Conservation (phyloP, 2,888 invertebrate species). For the Periphyllus acericola region DNA sequence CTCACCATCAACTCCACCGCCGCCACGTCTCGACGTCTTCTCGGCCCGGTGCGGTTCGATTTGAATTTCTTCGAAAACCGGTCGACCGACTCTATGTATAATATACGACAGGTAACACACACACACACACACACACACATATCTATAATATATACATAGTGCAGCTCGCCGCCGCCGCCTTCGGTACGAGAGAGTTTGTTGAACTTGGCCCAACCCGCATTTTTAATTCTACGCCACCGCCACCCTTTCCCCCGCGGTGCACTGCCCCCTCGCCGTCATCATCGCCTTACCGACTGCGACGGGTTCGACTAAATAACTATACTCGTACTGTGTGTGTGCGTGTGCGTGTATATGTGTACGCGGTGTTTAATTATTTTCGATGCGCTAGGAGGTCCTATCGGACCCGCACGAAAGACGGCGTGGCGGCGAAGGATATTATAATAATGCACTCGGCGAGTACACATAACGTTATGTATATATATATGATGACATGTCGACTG, state of each 20-base stretch:
- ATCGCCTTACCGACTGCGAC: not conserved
- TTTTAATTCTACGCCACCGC: constrained; percentile 1
- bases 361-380: constrained; percentile 48
- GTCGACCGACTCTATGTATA: constrained; percentile 9
- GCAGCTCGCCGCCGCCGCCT: constrained; percentile 22
- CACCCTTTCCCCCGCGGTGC: not conserved
- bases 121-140: not conserved
- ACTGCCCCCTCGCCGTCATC: not conserved
- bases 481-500: not conserved
- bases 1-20: not conserved
- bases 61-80: constrained; percentile 56
- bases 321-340: not conserved
- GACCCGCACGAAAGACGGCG: not conserved
- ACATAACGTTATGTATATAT: not conserved
- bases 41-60: constrained; percentile 19
- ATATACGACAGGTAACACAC: not conserved
- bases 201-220: constrained; percentile 56
- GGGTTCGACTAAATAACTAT: not conserved
- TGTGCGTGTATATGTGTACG: not conserved
- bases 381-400: constrained; percentile 9
- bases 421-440: not conserved
- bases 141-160: not conserved
- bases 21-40: not conserved
- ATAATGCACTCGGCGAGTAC: not conserved
- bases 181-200: constrained; percentile 34